Evolutionary conservation across 2,888 invertebrate genomes (phyloP), one percentile per base, ranked within the genome.

Genomic region (Ashinkailepas kermadecensis): DNA sequence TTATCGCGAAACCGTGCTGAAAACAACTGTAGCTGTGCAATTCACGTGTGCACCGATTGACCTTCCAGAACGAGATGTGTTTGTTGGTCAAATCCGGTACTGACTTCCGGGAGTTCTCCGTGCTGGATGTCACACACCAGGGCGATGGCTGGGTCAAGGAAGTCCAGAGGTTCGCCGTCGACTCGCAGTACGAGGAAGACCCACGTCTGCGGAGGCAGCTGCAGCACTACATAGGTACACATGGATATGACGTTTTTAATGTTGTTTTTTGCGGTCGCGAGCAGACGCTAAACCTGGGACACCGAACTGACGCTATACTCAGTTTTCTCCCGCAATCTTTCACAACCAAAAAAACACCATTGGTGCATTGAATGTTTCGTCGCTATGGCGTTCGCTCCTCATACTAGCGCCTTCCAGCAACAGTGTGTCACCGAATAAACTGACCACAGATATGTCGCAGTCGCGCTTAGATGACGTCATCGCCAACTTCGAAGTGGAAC

Each of bases 61-160:
- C 39, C 39, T 39, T 39, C 39, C 39, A 39, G 23, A 54, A 83
- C 54, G 11, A 88, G 87, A 89, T 89, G 62, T 81, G 81, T 80
- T 7, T 80, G 18, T 57, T 96, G 82, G 90, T 96, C 0, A 96
- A 96, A 87, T 95, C 95, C 85, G 96, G 96, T 25, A 95, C 96
- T 6, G 96, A 96, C 87, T 96, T 96, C 88, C 90, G 94, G 39
- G 93, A 96, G 86, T 93, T 96, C 87, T 94, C 94, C 80, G 93
- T 93, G 87, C 92, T 96, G 78, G 91, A 91, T 0, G 88, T 95
- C 83, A 92, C 93, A 85, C 89, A 89, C 70, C 87, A 89, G 1
- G 87, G 89, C 1, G 89, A 89, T 58, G 87, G 88, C 21, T 88
- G 89, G 23, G 86, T 87, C 82, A 89, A 92, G 18, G 89, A 90